Conservation (phyloP, 2,113 vertebrate genomes). For the Dascyllus trimaculatus region DNA sequence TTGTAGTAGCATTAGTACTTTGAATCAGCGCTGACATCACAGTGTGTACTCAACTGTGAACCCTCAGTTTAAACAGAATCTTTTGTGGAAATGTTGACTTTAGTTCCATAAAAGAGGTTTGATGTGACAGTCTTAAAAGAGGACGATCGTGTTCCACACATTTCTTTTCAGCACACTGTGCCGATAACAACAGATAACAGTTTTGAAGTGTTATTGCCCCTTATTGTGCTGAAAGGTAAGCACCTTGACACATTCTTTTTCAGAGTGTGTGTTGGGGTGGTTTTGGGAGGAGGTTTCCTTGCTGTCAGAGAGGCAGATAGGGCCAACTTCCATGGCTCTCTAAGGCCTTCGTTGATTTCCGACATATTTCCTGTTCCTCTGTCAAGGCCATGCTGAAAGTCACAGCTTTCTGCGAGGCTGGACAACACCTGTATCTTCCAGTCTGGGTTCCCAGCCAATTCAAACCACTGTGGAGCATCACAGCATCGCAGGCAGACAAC, state of each 20-base stretch:
- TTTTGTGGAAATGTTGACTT: conserved; percentile 40
- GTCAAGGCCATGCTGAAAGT: conserved; percentile 66
- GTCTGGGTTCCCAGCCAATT: conserved; percentile 56
- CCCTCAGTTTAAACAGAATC: conserved; percentile 15
- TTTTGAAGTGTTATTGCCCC: conserved; percentile 3
- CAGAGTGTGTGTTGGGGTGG: not conserved
- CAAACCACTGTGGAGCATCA: conserved; percentile 25
- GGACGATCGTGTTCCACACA: conserved; percentile 9
- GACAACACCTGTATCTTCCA: conserved; percentile 70
- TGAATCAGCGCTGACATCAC: conserved; percentile 24
- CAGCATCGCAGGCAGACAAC: conserved; percentile 15
- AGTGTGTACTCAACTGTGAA: not conserved
- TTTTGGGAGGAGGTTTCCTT: conserved; percentile 8
- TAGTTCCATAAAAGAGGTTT: conserved; percentile 3
- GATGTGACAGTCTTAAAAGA: conserved; percentile 9
- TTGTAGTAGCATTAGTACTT: not conserved
- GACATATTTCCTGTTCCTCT: conserved; percentile 75
- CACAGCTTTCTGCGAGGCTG: conserved; percentile 57
- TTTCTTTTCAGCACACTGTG: conserved; percentile 13
- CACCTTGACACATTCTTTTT: conserved; percentile 17
- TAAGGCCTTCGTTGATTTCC: conserved; percentile 47
- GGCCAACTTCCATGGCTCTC: conserved; percentile 24
- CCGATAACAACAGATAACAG: not conserved
- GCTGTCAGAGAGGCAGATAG: not conserved
- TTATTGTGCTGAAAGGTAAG: conserved; percentile 12